phyloP scores from a whole-genome alignment of 2,888 invertebrate species.

The Dynastes hyllus region DNA sequence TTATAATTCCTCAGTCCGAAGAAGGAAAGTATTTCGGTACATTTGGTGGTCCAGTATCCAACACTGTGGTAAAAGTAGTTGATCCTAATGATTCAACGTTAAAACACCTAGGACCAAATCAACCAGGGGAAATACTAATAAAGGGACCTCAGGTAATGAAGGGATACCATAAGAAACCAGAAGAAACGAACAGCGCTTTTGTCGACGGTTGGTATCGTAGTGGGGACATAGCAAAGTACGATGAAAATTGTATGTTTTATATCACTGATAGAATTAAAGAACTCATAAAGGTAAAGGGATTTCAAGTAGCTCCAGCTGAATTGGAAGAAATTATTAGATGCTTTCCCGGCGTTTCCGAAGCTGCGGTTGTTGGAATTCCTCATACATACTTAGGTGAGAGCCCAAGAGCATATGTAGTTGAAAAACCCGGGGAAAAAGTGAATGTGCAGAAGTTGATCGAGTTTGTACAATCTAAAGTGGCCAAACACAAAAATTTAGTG shows the following conservation, averaged over 20 bases:
- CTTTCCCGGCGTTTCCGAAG: constrained; percentile 83
- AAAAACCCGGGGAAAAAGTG: constrained; percentile 68
- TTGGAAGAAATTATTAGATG: constrained; percentile 81
- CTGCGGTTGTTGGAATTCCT: constrained; percentile 86
- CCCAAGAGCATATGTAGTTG: constrained; percentile 82
- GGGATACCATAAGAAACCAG: constrained; percentile 83
- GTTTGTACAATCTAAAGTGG: constrained; percentile 79
- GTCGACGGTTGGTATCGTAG: constrained; percentile 84
- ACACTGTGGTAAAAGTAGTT: constrained; percentile 79
- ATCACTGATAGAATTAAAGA: constrained; percentile 87
- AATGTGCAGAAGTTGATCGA: constrained; percentile 75
- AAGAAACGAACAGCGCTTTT: constrained; percentile 82
- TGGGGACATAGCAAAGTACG: constrained; percentile 76
- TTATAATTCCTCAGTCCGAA: constrained; percentile 49
- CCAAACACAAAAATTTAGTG: constrained; percentile 82
- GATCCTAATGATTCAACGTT: constrained; percentile 67
- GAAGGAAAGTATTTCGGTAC: constrained; percentile 60
- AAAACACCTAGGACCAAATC: constrained; percentile 63
- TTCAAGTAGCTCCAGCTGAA: constrained; percentile 90
- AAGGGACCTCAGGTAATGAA: constrained; percentile 88
- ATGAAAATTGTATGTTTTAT: constrained; percentile 78
- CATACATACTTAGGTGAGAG: constrained; percentile 80
- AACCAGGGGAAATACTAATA: constrained; percentile 83
- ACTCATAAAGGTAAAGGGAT: constrained; percentile 83
- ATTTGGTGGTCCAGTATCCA: constrained; percentile 77